Base-by-base conservation (phyloP, 2,797 vertebrate genomes). In the Hafferia zeledoni region DNA sequence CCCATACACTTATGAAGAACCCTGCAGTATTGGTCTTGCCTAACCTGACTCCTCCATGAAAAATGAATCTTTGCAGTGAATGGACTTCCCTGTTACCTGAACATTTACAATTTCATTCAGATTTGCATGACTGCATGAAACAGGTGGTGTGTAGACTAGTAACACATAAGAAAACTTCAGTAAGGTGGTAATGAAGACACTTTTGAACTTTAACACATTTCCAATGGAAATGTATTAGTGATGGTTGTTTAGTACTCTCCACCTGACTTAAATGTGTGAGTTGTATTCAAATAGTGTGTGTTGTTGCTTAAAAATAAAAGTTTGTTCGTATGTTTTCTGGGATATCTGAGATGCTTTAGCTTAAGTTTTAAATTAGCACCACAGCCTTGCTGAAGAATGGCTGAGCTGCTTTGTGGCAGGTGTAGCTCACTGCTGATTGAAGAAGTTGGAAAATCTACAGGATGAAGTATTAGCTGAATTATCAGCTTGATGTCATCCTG, bases 181-280 rank as follows among this genome's bases (percentile, higher is more conserved):
- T 98, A 80, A 98, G 98, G 96, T 98, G 98, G 98, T 97, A 97
- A 95, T 61, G 31, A 72, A 95, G 87, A 94, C 86, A 71, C 33
- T 28, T 87, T 83, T 91, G 93, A 97, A 96, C 96, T 97, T 95
- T 90, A 97, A 92, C 97, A 91, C 98, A 97, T 98, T 98, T 98
- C 98, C 98, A 98, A 96, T 98, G 98, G 98, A 98, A 98, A 98
- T 98, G 97, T 98, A 98, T 94, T 96, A 94, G 94, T 61, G 30
- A 53, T 89, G 94, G 89, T 97, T 96, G 95, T 97, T 97, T 97
- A 95, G 97, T 98, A 86, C 69, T 95, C 96, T 98, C 94, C 93
- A 97, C 74, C 94, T 92, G 90, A 96, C 96, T 97, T 97, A 96
- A 97, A 92, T 97, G 83, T 97, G 95, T 97, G 97, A 97, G 95